phyloP scores from a whole-genome alignment of 2,797 vertebrate species.

The Vultur gryphus region DNA sequence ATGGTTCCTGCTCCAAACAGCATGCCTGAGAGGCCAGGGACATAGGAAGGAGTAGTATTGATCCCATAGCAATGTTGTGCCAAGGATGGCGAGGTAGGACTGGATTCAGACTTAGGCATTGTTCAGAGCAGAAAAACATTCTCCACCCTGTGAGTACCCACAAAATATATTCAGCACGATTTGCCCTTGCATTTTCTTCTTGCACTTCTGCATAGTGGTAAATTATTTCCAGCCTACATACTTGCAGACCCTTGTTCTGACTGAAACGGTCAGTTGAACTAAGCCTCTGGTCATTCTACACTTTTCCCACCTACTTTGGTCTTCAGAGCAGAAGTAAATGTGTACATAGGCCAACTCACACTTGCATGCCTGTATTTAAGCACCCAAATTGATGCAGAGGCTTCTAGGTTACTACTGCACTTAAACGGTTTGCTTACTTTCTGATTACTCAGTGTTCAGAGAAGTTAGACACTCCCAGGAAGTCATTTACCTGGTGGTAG shows the following conservation, averaged over 20 bases:
- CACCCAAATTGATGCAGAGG: background rate
- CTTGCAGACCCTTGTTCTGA: background rate
- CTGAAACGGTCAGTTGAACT: background rate
- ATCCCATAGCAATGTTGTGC: background rate
- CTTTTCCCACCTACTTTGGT: background rate
- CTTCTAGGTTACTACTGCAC: background rate
- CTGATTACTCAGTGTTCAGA: background rate
- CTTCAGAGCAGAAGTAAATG: background rate
- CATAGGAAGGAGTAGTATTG: background rate
- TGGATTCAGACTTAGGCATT: background rate
- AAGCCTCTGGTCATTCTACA: background rate
- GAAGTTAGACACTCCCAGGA: background rate
- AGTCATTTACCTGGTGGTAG: background rate
- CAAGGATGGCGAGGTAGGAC: background rate
- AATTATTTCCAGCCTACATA: background rate
- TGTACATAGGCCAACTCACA: background rate
- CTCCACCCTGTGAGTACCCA: accelerated
- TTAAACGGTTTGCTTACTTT: background rate
- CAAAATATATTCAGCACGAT: background rate
- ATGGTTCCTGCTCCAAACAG: background rate
- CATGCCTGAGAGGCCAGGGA: background rate
- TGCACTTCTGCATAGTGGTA: background rate
- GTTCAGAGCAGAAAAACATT: background rate
- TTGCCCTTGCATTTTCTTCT: background rate
- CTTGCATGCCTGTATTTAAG: background rate